phyloP scores from a whole-genome alignment of 2,113 vertebrate species.

The Pygoscelis adeliae region DNA sequence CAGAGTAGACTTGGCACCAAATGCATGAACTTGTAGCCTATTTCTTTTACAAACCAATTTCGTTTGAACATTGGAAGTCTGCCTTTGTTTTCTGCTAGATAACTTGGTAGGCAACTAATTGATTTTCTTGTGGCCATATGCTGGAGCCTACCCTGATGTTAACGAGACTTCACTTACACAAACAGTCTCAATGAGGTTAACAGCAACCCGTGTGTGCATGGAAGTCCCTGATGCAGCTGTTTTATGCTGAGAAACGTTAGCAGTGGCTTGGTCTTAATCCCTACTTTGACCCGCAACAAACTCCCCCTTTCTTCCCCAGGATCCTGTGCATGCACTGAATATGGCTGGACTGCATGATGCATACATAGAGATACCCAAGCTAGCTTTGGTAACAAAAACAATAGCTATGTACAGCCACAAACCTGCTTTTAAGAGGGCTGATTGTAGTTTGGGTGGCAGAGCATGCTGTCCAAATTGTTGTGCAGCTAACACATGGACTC shows the following conservation, averaged over 20 bases:
- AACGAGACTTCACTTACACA: background rate
- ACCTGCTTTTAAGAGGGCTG: background rate
- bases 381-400: background rate
- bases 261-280: background rate
- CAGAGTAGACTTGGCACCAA: conserved; percentile 6
- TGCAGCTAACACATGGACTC: background rate
- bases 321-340: background rate
- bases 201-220: background rate
- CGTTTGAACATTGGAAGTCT: background rate
- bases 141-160: background rate
- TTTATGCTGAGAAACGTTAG: background rate
- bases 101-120: conserved; percentile 22
- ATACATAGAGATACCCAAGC: too few relatives aligned
- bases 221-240: background rate
- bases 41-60: conserved; percentile 4
- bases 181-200: background rate
- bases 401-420: background rate
- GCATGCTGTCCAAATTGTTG: background rate
- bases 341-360: background rate
- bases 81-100: conserved; percentile 19
- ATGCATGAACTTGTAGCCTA: conserved; percentile 9
- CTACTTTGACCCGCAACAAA: background rate
- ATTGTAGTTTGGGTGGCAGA: background rate
- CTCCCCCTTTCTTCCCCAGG: background rate
- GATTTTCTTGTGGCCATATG: conserved; percentile 59